These are phyloP conservation scores for Sinocyclocheilus rhinocerous DNA, from an alignment of 2,113 vertebrate species.

Conservation along the genomic window DNA sequence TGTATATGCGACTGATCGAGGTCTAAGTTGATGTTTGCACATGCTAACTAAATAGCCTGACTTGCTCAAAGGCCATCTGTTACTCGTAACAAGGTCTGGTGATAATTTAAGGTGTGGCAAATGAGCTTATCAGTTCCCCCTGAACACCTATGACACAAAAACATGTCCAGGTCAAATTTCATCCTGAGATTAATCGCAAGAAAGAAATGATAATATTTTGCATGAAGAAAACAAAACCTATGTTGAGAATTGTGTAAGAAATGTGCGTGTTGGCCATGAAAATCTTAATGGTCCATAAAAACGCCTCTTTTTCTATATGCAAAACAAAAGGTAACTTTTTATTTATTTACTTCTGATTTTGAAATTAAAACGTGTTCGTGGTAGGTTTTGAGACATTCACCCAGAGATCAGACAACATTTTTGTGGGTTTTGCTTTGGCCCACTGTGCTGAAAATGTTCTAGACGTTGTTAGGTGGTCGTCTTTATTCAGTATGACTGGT, in stretches of 20 bases:
- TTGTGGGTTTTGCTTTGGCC: background rate
- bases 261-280: background rate
- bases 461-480: background rate
- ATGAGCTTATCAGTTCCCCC: background rate
- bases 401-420: background rate
- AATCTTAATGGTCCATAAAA: background rate
- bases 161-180: background rate
- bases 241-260: background rate
- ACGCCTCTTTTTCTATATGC: background rate
- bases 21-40: conserved; percentile 25
- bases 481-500: background rate
- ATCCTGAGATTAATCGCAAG: too few relatives aligned
- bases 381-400: background rate
- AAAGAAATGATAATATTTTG: background rate
- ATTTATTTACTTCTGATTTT: background rate
- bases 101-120: background rate
- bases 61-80: conserved; percentile 24
- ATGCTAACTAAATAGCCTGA: conserved; percentile 37
- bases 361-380: background rate
- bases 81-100: background rate
- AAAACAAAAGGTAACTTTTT: background rate
- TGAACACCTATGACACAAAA: background rate
- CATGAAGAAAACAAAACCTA: background rate
- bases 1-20: conserved; percentile 12
- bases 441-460: background rate